Conservation (phyloP, 2,888 invertebrate species). For the Unio delphinus region DNA sequence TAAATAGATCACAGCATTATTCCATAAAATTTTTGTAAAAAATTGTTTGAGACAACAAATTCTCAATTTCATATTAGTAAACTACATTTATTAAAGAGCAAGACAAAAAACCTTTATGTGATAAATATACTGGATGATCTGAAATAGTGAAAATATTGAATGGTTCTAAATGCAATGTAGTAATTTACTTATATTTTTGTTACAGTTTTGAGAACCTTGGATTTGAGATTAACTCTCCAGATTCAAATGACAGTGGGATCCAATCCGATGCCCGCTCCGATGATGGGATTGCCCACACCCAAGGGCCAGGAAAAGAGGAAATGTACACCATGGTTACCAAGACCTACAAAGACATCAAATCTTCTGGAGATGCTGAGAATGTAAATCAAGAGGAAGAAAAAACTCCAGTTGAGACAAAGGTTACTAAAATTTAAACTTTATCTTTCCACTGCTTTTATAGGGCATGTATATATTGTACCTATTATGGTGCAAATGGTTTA, state of each 20-base stretch:
- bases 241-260: constrained; percentile 70
- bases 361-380: background rate
- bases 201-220: constrained; percentile 40
- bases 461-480: background rate
- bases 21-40: too few species aligned
- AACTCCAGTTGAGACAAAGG: constrained; percentile 6
- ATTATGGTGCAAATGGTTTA: background rate
- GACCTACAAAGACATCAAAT: constrained; percentile 20
- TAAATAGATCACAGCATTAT: too few species aligned
- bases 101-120: too few species aligned
- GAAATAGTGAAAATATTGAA: too few species aligned
- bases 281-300: constrained; percentile 44
- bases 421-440: background rate
- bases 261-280: constrained; percentile 64
- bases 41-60: too few species aligned
- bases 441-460: too few species aligned
- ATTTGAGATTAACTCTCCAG: constrained; percentile 68
- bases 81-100: too few species aligned
- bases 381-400: constrained; percentile 9
- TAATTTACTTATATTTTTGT: background rate
- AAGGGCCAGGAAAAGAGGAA: constrained; percentile 54
- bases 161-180: too few species aligned
- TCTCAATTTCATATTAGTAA: too few species aligned
- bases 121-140: too few species aligned
- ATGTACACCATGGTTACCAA: constrained; percentile 53